A percentile compares a stretch with the other conserved stretches of the same genome.
phyloP scores from a whole-genome alignment of 1,140 invertebrate genomes.

The Mercenaria mercenaria region DNA sequence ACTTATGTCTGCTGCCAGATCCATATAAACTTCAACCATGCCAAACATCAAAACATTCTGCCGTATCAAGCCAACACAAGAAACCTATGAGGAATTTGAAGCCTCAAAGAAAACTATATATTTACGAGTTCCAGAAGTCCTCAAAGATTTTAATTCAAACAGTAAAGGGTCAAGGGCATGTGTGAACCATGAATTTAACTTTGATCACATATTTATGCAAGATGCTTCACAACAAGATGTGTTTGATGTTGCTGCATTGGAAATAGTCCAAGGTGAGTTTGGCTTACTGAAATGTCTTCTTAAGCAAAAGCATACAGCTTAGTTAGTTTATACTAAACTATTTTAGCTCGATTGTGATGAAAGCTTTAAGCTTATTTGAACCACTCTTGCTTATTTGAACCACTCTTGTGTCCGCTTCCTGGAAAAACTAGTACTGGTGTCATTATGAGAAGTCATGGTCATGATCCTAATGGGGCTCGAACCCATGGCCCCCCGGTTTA shows the following conservation, averaged over 20 bases:
- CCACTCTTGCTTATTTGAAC: too few species aligned
- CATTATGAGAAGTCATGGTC: too few species aligned
- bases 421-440: too few species aligned
- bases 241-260: conserved; percentile 80
- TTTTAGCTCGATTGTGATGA: too few species aligned
- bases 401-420: too few species aligned
- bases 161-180: conserved; percentile 62
- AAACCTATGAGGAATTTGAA: conserved; percentile 79
- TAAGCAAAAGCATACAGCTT: neutral
- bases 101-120: conserved; percentile 73
- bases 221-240: conserved; percentile 80
- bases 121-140: conserved; percentile 79
- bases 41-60: conserved; percentile 83
- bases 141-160: conserved; percentile 69
- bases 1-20: neutral
- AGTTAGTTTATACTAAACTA: too few species aligned
- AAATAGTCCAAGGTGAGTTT: conserved; percentile 81
- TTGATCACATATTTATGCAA: conserved; percentile 80
- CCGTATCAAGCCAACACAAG: conserved; percentile 80
- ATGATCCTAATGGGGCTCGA: too few species aligned
- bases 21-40: conserved; percentile 69
- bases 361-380: too few species aligned
- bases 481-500: too few species aligned
- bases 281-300: too few species aligned
- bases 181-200: conserved; percentile 82